Evolutionary conservation across 2,113 vertebrate species (phyloP).

Genomic region (Corydoras maculifer): DNA sequence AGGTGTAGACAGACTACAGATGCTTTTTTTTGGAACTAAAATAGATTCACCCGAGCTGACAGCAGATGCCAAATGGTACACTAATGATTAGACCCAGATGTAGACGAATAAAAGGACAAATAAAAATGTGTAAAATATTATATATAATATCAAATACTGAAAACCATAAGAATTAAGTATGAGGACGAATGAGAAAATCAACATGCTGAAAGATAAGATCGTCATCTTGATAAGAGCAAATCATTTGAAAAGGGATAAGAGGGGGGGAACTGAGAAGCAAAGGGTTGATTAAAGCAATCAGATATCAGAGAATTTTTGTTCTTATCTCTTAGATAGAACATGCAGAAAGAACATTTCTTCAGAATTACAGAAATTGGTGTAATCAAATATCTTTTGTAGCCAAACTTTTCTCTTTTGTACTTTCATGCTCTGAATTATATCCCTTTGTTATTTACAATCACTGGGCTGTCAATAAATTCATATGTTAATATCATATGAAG

Average conservation of each 20-base stretch:
- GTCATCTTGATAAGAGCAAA: conserved; percentile 23
- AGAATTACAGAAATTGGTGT: neutral
- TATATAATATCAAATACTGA: neutral
- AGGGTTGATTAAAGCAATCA: conserved; percentile 42
- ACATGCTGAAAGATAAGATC: conserved; percentile 4
- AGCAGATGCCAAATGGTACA: conserved; percentile 32
- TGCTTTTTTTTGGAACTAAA: neutral
- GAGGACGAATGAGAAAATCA: conserved; percentile 18
- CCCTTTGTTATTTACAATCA: no score
- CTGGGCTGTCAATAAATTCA: no score
- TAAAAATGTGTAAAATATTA: neutral
- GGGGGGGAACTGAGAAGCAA: conserved; percentile 21
- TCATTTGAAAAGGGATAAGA: conserved; percentile 8
- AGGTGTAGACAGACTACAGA: no score
- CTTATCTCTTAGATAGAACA: conserved; percentile 4
- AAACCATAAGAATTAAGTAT: neutral
- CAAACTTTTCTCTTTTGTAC: neutral
- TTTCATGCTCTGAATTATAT: no score
- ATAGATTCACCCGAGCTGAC: neutral
- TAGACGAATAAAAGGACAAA: no score
- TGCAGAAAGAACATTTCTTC: conserved; percentile 8
- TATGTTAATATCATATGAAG: no score
- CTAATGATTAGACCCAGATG: conserved; percentile 40
- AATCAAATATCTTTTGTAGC: neutral
- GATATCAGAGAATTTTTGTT: conserved; percentile 16